Percentiles rank a stretch among this genome's conserved stretches.
These are phyloP conservation scores for Poecilus cupreus DNA, from an alignment of 2,888 invertebrate species.

Conservation along the genomic window DNA sequence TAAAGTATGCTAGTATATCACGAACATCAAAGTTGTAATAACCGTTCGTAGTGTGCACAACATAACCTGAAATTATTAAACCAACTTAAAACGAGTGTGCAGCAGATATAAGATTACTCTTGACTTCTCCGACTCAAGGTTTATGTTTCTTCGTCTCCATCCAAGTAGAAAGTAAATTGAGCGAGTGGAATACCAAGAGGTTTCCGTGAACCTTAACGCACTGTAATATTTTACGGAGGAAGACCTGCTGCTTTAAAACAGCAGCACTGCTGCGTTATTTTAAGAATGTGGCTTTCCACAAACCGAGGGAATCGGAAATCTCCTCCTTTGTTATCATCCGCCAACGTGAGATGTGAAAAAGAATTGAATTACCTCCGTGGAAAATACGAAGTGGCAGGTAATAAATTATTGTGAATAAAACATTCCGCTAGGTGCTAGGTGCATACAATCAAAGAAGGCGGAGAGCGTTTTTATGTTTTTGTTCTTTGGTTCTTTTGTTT, in stretches of 20 bases:
- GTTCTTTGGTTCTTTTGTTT: background rate
- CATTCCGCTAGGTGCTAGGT: background rate
- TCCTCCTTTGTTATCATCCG: background rate
- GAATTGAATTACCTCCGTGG: conserved; percentile 23
- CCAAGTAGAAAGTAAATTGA: conserved; percentile 23
- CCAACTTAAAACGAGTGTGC: conserved; percentile 5
- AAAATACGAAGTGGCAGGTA: background rate
- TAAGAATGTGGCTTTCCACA: conserved; percentile 21
- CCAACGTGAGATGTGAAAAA: background rate
- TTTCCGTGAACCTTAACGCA: conserved; percentile 20
- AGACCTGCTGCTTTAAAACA: background rate
- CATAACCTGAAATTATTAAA: background rate
- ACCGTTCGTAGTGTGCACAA: too few relatives aligned
- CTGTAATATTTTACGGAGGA: conserved; percentile 11
- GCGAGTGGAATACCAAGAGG: conserved; percentile 16
- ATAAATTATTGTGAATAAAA: conserved; percentile 25
- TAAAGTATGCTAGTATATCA: too few relatives aligned
- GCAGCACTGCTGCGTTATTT: background rate
- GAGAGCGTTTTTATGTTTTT: background rate
- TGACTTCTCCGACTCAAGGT: conserved; percentile 3
- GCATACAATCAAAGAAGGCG: background rate
- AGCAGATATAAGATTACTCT: conserved; percentile 14
- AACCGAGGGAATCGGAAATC: conserved; percentile 14
- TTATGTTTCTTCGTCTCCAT: conserved; percentile 24
- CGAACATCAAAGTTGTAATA: background rate